phyloP scores from a whole-genome alignment of 2,888 invertebrate genomes.

The Glyphotaelius pellucidus region DNA sequence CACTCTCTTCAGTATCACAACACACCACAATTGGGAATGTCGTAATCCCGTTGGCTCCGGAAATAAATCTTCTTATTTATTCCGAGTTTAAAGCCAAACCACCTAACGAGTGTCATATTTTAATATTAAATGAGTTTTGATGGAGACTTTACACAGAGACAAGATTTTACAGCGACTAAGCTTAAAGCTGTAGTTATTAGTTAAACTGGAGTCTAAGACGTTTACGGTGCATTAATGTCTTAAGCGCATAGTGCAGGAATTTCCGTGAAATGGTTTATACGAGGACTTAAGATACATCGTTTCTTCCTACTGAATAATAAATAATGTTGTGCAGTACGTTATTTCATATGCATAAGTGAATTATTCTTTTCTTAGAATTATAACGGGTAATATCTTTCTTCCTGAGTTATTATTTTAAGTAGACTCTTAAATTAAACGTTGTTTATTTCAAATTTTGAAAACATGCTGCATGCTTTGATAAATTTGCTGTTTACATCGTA shows the following conservation, averaged over 20 bases:
- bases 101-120: neutral
- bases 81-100: neutral
- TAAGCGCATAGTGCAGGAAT: neutral
- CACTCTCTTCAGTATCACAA: too few relatives aligned
- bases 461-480: neutral
- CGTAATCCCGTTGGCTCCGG: too few relatives aligned
- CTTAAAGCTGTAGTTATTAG: neutral
- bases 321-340: neutral
- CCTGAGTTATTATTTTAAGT: neutral
- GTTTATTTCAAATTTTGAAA: neutral
- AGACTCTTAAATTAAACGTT: neutral
- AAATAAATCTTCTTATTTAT: neutral
- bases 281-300: neutral
- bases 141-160: neutral
- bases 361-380: neutral
- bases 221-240: neutral
- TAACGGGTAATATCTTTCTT: neutral
- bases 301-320: neutral
- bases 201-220: neutral
- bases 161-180: neutral
- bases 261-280: neutral
- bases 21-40: too few relatives aligned
- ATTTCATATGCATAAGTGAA: neutral
- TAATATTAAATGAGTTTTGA: neutral
- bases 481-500: neutral